Base-by-base conservation (phyloP, 2,888 invertebrate species). In the Leptopilina drosophilae region DNA sequence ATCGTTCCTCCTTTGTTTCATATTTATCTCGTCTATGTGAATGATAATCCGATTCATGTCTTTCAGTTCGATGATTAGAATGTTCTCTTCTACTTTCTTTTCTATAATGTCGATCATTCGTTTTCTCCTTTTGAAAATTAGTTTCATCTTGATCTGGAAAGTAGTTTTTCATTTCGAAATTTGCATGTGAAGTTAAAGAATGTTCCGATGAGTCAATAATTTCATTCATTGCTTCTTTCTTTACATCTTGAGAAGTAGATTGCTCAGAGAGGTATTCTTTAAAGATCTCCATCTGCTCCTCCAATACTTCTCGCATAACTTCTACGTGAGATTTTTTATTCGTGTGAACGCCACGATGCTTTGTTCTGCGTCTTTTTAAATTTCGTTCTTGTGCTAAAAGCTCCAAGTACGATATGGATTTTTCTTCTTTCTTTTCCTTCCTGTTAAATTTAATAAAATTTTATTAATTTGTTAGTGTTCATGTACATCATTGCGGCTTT, bases 261-360 rank as follows among this genome's bases (percentile, higher is more conserved):
- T 79, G 78, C 66, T 84, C 87, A 0, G 80, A 73, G 20, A 90
- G 64, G 73, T 89, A 88, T 79, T 92, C 91, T 1, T 77, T 75
- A 46, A 88, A 89, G 78, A 90, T 83, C 64, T 92, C 91, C 92
- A 92, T 92, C 82, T 92, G 91, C 66, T 91, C 90, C 78, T 87
- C 86, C 69, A 92, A 90, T 5, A 91, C 86, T 81, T 92, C 91
- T n/a, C 90, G 87, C 20, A 91, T 80, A 78, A 92, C 89, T 84
- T 92, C 91, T 0, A 83, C 83, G 3, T 91, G 90, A 3, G 91
- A 91, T 78, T 90, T 91, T 84, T 91, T 91, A 81, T 92, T 92
- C 0, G 91, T 91, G 73, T 91, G 92, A 20, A 92, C 89, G 9
- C 92, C 91, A 77, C 85, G 88, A 59, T 92, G 89, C 77, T 90